phyloP scores from a whole-genome alignment of 2,797 vertebrate genomes.

The Channa striata region DNA sequence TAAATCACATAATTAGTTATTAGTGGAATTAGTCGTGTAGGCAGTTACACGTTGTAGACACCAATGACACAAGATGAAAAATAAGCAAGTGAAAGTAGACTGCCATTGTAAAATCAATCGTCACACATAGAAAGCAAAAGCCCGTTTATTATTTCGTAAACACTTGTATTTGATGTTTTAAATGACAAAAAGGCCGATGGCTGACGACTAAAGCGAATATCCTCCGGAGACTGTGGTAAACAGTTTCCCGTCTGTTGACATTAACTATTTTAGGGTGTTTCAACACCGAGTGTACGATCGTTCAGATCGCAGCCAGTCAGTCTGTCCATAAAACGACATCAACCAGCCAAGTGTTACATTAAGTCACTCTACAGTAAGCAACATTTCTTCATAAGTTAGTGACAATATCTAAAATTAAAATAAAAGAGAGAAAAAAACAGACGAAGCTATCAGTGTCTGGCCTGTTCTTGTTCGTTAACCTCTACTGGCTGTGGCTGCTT shows the following conservation, averaged over 20 bases:
- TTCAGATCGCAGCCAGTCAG: background rate
- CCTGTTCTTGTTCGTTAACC: conserved; percentile 53
- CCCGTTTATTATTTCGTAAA: background rate
- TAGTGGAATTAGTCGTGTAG: no score
- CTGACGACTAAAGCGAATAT: background rate
- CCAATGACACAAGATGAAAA: background rate
- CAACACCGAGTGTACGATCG: conserved; percentile 11
- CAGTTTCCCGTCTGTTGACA: conserved; percentile 61
- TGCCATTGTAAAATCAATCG: background rate
- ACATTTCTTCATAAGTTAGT: rapidly evolving
- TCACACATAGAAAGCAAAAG: background rate
- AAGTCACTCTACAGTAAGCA: rapidly evolving
- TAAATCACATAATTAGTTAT: no score
- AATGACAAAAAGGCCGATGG: background rate
- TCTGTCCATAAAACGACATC: background rate
- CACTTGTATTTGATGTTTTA: background rate
- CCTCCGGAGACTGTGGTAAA: conserved; percentile 57
- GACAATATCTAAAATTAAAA: background rate
- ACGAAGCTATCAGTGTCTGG: conserved; percentile 24
- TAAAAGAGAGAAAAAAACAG: conserved; percentile 7
- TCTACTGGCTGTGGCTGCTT: conserved; percentile 19
- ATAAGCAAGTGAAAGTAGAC: background rate
- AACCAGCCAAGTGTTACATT: rapidly evolving
- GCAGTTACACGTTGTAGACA: no score
- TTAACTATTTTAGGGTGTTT: conserved; percentile 66